These are phyloP conservation scores for Pristionchus fissidentatus DNA, from an alignment of 2,888 invertebrate species.

Conservation along the genomic window DNA sequence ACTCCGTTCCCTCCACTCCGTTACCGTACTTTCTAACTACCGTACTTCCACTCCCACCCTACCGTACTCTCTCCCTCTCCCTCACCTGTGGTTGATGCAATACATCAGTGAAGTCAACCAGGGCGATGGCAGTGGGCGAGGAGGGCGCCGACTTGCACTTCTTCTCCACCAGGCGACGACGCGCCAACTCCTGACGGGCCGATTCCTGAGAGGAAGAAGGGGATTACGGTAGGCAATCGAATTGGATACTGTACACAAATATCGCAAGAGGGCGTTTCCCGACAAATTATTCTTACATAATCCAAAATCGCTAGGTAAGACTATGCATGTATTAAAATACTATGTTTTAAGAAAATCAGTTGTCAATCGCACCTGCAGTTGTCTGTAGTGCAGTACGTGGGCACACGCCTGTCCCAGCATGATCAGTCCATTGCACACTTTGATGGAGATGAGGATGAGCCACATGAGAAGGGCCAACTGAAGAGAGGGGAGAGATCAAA, in stretches of 20 bases:
- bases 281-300: background rate
- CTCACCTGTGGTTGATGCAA: slow-evolving; percentile 46
- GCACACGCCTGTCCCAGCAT: slow-evolving; percentile 92
- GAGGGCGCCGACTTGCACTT: slow-evolving; percentile 76
- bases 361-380: slow-evolving; percentile 60
- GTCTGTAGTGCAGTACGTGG: slow-evolving; percentile 82
- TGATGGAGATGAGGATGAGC: slow-evolving; percentile 67
- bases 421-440: slow-evolving; percentile 88
- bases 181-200: slow-evolving; percentile 65
- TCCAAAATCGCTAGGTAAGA: background rate
- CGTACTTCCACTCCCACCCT: too few relatives aligned
- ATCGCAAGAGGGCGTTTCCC: background rate
- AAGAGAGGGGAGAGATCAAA: background rate
- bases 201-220: slow-evolving; percentile 51
- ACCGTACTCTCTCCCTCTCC: too few relatives aligned
- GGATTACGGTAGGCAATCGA: background rate
- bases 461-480: slow-evolving; percentile 59
- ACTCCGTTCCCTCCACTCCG: background rate
- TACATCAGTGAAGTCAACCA: slow-evolving; percentile 73
- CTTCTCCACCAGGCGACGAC: slow-evolving; percentile 65
- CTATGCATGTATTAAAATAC: background rate
- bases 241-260: background rate
- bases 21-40: background rate
- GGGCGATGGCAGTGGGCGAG: slow-evolving; percentile 74
- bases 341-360: too few relatives aligned